phyloP scores from a whole-genome alignment of 1,140 invertebrate species.

The Planococcus citri region DNA sequence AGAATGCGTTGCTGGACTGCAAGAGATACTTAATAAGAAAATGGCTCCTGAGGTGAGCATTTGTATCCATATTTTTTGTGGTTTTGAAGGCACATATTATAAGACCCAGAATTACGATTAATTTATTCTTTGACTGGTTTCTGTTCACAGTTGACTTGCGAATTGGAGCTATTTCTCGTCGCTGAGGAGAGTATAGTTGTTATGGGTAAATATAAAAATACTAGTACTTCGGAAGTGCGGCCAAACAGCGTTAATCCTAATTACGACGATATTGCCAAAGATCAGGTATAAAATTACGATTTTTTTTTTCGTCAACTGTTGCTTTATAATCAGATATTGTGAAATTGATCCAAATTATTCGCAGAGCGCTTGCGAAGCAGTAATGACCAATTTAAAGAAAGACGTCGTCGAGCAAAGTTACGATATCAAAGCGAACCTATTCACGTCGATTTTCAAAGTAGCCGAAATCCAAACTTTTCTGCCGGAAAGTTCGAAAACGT shows the following conservation, averaged over 20 bases:
- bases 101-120: not conserved
- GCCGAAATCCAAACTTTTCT: constrained; percentile 67
- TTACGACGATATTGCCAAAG: not conserved
- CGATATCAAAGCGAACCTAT: constrained; percentile 31
- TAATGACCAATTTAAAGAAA: no score
- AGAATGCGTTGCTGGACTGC: not conserved
- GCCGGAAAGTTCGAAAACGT: constrained; percentile 28
- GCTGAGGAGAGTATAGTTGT: not conserved
- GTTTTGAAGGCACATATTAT: not conserved
- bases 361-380: not conserved
- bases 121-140: no score
- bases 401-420: not conserved
- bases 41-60: not conserved
- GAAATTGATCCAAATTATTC: not conserved
- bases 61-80: constrained; percentile 10
- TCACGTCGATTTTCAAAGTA: constrained; percentile 79
- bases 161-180: not conserved
- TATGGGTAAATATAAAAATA: not conserved
- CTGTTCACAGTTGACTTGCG: not conserved
- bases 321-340: not conserved
- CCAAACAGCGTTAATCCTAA: not conserved
- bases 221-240: not conserved
- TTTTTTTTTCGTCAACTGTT: not conserved
- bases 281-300: not conserved
- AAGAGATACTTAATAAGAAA: not conserved